Evolutionary conservation across 2,888 invertebrate genomes (phyloP).

Genomic region (Seladonia tumulorum): DNA sequence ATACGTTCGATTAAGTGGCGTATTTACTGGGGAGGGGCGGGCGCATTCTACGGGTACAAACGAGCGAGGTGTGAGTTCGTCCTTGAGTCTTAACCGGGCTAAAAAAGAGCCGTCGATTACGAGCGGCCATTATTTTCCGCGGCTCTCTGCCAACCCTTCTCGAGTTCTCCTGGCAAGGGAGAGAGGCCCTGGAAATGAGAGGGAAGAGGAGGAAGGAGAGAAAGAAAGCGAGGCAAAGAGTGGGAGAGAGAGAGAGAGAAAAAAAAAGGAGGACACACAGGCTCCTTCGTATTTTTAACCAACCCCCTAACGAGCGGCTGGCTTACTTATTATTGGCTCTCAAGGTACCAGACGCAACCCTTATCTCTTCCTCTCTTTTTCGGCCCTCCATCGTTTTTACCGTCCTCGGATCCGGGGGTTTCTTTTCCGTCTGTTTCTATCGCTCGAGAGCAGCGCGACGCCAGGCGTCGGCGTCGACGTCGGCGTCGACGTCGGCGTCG

Average conservation of each 20-base stretch:
- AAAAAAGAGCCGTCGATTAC: conserved; percentile 68
- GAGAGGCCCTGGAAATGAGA: conserved; percentile 34
- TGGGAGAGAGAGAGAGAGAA: not conserved
- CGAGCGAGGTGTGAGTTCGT: conserved; percentile 48
- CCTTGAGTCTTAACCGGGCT: conserved; percentile 55
- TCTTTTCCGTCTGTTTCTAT: not conserved
- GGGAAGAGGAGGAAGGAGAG: not conserved
- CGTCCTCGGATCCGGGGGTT: not conserved
- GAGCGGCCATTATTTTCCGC: conserved; percentile 63
- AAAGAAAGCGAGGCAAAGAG: not conserved
- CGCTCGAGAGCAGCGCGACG: conserved; percentile 11
- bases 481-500: not conserved
- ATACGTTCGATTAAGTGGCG: conserved; percentile 52
- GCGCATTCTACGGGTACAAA: conserved; percentile 38
- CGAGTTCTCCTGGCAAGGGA: conserved; percentile 27
- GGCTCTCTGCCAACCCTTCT: conserved; percentile 56
- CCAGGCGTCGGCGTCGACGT: not conserved
- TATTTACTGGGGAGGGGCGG: conserved; percentile 42
- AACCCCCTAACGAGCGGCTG: conserved; percentile 70
- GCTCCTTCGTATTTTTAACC: conserved; percentile 69
- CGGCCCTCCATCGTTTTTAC: not conserved
- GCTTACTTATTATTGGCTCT: conserved; percentile 73
- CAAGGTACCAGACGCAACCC: conserved; percentile 41
- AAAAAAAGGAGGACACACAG: conserved; percentile 41
- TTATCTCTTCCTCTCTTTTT: conserved; percentile 39